phyloP scores from a whole-genome alignment of 1,140 invertebrate species.

The Linepithema humile region DNA sequence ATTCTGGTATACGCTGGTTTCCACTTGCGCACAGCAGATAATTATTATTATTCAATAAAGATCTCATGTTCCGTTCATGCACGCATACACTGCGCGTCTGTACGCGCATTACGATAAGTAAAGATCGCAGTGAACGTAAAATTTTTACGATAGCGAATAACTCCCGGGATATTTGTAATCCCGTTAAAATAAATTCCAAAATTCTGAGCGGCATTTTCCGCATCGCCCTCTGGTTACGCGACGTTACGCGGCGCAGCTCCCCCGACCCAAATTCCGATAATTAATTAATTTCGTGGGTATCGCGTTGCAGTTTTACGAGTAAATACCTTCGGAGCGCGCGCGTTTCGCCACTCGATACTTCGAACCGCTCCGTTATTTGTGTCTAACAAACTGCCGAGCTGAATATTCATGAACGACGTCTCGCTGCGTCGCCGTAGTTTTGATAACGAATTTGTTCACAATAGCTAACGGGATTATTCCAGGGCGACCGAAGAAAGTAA shows the following conservation, averaged over 20 bases:
- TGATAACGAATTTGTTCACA: slow-evolving; percentile 33
- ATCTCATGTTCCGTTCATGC: too few species aligned
- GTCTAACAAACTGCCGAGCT: slow-evolving; percentile 33
- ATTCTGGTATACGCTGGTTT: too few species aligned
- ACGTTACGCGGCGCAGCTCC: background rate
- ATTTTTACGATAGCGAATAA: slow-evolving; percentile 38
- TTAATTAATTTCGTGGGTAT: slow-evolving; percentile 55
- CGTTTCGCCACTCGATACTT: slow-evolving; percentile 38
- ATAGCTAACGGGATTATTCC: slow-evolving; percentile 33
- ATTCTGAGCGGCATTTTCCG: slow-evolving; percentile 42
- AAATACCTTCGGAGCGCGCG: slow-evolving; percentile 49
- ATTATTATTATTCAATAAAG: too few species aligned
- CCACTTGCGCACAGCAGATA: too few species aligned
- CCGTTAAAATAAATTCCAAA: slow-evolving; percentile 54
- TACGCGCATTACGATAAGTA: background rate
- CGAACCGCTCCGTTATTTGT: slow-evolving; percentile 36
- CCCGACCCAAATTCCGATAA: slow-evolving; percentile 54
- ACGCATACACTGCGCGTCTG: background rate
- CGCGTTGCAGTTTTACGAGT: slow-evolving; percentile 55
- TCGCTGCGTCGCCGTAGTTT: slow-evolving; percentile 7
- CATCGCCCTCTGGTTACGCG: slow-evolving; percentile 41
- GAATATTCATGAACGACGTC: slow-evolving; percentile 8
- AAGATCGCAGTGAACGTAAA: background rate
- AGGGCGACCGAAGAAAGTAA: slow-evolving; percentile 31
- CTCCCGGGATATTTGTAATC: slow-evolving; percentile 38